Conservation (phyloP, 2,888 invertebrate species). For the Belgica antarctica region DNA sequence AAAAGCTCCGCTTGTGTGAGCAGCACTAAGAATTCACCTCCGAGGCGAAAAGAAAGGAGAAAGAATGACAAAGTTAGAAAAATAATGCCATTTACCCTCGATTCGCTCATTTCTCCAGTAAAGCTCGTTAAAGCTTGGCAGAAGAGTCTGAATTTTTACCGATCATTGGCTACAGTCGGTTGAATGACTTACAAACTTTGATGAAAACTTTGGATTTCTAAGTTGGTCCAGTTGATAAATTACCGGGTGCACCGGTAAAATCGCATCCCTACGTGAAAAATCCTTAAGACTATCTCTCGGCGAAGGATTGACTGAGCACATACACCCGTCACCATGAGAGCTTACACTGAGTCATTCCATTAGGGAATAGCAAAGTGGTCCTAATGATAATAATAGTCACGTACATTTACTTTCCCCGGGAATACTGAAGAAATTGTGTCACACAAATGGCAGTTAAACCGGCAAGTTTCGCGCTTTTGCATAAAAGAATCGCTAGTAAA, state of each 20-base stretch:
- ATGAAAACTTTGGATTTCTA: too few relatives aligned
- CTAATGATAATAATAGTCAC: slow-evolving; percentile 31
- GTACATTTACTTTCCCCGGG: slow-evolving; percentile 15
- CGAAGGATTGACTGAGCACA: neutral
- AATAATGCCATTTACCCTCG: slow-evolving; percentile 3
- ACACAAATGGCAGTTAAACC: too few relatives aligned
- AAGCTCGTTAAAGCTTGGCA: slow-evolving; percentile 7
- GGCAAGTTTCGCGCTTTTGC: too few relatives aligned
- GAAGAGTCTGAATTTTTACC: too few relatives aligned
- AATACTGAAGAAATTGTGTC: too few relatives aligned
- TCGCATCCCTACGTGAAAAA: too few relatives aligned
- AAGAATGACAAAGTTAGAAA: neutral
- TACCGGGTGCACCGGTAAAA: too few relatives aligned
- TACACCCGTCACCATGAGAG: neutral
- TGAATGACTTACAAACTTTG: too few relatives aligned
- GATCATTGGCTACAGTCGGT: too few relatives aligned
- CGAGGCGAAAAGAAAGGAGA: neutral
- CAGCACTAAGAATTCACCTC: neutral
- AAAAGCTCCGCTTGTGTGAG: neutral
- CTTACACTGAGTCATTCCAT: neutral
- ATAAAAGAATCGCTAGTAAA: too few relatives aligned
- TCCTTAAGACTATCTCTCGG: too few relatives aligned
- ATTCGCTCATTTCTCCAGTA: slow-evolving; percentile 11
- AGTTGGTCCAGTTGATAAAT: too few relatives aligned
- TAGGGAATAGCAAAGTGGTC: slow-evolving; percentile 13